phyloP scores from a whole-genome alignment of 2,888 invertebrate genomes.

The Mythimna vitellina region DNA sequence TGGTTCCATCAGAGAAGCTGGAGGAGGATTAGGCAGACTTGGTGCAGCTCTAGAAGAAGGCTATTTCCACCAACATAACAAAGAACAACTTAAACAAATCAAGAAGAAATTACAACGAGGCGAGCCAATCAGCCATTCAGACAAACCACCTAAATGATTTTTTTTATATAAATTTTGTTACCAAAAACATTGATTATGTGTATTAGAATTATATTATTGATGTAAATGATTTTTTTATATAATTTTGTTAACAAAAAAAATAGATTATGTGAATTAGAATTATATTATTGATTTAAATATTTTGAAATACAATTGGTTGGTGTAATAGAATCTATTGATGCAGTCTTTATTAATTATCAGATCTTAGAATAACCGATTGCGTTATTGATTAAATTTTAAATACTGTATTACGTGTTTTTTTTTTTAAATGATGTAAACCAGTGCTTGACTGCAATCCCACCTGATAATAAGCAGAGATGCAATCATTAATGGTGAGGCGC shows the following conservation, averaged over 20 bases:
- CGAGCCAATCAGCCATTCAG: conserved; percentile 36
- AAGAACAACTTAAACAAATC: conserved; percentile 75
- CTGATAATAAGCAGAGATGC: too few relatives aligned
- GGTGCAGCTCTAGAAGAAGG: conserved; percentile 81
- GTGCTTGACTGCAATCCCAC: too few relatives aligned
- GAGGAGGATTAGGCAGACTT: conserved; percentile 77
- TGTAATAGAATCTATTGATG: neutral
- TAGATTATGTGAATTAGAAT: neutral
- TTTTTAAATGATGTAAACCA: too few relatives aligned
- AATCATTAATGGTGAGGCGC: too few relatives aligned
- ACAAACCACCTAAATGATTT: conserved; percentile 39
- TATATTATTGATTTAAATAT: neutral
- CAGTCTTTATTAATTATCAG: neutral
- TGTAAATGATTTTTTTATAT: neutral
- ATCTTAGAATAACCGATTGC: too few relatives aligned
- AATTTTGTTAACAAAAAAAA: neutral
- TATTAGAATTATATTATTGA: neutral
- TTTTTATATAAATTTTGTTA: neutral
- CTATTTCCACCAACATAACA: conserved; percentile 79
- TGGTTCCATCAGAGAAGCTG: conserved; percentile 77
- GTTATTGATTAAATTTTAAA: too few relatives aligned
- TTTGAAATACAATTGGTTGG: neutral
- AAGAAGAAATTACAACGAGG: conserved; percentile 71
- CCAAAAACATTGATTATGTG: neutral
- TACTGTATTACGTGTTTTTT: neutral